phyloP scores from a whole-genome alignment of 2,797 vertebrate genomes.

The Pangasius djambal region DNA sequence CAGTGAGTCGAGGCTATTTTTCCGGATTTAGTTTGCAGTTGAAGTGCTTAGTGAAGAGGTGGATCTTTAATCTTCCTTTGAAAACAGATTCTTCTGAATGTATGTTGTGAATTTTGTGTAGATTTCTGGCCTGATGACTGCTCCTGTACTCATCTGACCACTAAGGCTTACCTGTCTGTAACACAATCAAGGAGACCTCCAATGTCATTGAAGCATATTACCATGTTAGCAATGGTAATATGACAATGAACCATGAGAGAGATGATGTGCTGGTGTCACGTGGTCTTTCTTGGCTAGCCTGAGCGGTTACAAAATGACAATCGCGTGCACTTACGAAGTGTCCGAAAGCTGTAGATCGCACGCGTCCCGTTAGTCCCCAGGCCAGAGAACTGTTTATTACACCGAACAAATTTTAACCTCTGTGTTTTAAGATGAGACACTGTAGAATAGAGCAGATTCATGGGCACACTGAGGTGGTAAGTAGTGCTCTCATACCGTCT shows the following conservation, averaged over 20 bases:
- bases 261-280: background rate
- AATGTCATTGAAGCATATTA: background rate
- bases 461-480: background rate
- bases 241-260: background rate
- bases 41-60: background rate
- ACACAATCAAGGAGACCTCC: background rate
- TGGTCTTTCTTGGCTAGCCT: no score
- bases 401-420: background rate
- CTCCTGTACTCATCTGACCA: background rate
- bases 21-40: background rate
- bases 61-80: background rate
- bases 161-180: background rate
- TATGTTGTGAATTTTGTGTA: background rate
- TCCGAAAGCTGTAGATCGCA: background rate
- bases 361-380: background rate
- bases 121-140: background rate
- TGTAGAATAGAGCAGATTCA: background rate
- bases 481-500: background rate
- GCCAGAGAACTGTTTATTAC: background rate
- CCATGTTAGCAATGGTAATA: background rate
- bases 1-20: background rate
- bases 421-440: background rate
- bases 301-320: background rate
- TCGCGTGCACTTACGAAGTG: background rate
- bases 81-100: background rate